Conservation (phyloP, 2,888 invertebrate species). For the Hirudinaria manillensis region DNA sequence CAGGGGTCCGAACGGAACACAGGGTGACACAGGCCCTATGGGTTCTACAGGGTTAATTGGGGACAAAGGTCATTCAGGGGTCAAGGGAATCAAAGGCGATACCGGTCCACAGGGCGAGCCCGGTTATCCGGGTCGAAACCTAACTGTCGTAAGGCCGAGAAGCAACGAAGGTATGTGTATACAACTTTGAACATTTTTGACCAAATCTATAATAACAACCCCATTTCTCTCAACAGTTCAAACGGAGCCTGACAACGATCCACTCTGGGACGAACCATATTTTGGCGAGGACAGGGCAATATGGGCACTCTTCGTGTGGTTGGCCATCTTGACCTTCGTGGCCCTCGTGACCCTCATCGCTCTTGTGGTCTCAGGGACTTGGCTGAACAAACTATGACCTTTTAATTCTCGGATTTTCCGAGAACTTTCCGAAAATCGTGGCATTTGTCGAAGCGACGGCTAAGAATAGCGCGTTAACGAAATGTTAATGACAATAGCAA, state of each 20-base stretch:
- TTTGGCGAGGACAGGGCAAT: not conserved
- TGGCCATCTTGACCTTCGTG: not conserved
- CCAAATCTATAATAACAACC: too few species aligned
- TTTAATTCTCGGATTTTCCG: too few species aligned
- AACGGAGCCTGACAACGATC: too few species aligned
- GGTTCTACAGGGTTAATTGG: constrained; percentile 23
- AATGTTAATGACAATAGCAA: too few species aligned
- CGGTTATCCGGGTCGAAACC: not conserved
- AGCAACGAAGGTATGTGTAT: not conserved
- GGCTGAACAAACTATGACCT: too few species aligned
- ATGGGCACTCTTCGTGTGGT: constrained; percentile 1
- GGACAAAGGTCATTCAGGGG: constrained; percentile 19
- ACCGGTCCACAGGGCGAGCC: constrained; percentile 18
- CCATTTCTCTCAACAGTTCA: too few species aligned
- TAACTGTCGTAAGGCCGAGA: not conserved
- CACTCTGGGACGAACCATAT: too few species aligned
- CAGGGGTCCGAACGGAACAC: not conserved
- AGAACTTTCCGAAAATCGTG: too few species aligned
- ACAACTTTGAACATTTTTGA: too few species aligned
- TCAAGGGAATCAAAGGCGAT: constrained; percentile 22
- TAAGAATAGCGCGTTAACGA: too few species aligned
- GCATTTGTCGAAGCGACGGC: too few species aligned
- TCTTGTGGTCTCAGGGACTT: not conserved
- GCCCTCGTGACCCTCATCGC: not conserved
- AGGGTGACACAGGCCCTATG: constrained; percentile 6